These are phyloP conservation scores for Laothoe populi DNA, from an alignment of 2,888 invertebrate species.

Conservation along the genomic window DNA sequence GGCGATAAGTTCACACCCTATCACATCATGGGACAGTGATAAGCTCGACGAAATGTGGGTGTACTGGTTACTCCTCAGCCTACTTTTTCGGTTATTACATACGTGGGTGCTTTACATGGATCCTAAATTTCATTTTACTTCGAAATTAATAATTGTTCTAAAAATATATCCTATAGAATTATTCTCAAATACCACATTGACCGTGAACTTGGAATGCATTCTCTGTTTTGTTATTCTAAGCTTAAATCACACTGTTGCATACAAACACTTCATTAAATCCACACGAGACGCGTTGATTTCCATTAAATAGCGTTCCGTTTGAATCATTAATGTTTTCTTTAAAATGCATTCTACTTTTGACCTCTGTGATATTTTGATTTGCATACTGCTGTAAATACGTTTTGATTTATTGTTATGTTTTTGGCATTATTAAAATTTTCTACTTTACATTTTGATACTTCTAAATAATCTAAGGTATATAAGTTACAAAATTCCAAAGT, in stretches of 20 bases:
- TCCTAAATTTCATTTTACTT: too few species aligned
- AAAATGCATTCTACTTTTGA: conserved; percentile 12
- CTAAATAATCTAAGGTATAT: too few species aligned
- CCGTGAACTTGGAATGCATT: conserved; percentile 34
- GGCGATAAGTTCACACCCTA: too few species aligned
- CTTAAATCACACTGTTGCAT: conserved; percentile 32
- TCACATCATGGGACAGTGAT: too few species aligned
- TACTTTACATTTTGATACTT: too few species aligned
- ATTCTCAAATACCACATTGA: conserved; percentile 28
- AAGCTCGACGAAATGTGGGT: too few species aligned
- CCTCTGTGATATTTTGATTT: conserved; percentile 1
- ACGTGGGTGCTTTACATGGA: too few species aligned
- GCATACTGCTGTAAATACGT: background rate
- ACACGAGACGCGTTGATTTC: conserved; percentile 34
- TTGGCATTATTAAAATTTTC: too few species aligned
- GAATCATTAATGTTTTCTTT: conserved; percentile 8
- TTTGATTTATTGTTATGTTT: background rate
- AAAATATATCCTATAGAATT: background rate
- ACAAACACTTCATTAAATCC: conserved; percentile 35
- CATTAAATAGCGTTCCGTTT: conserved; percentile 12
- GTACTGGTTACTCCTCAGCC: too few species aligned
- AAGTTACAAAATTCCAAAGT: too few species aligned
- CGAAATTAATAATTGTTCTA: background rate
- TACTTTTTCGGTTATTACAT: too few species aligned
- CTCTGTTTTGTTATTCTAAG: conserved; percentile 34